A percentile compares a stretch with the other conserved stretches of the same genome.
These are phyloP conservation scores for Marmota flaviventris DNA, from an alignment of 2,113 vertebrate genomes.

Conservation along the genomic window DNA sequence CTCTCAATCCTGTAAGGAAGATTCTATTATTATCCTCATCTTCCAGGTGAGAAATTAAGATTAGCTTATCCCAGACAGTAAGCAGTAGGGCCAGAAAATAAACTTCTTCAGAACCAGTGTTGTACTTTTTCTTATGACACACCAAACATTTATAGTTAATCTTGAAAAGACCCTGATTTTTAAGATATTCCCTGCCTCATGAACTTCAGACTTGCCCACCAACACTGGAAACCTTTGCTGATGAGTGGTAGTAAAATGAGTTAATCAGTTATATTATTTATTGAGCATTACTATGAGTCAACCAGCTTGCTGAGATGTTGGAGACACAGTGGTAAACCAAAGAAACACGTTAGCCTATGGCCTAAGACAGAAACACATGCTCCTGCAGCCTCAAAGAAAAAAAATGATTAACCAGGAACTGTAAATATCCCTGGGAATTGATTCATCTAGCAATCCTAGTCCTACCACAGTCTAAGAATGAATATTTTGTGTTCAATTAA, in stretches of 20 bases:
- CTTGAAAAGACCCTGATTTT: not conserved
- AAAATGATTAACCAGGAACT: not conserved
- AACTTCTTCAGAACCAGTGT: not conserved
- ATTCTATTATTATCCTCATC: not conserved
- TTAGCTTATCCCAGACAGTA: not conserved
- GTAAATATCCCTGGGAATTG: not conserved
- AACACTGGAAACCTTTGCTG: not conserved
- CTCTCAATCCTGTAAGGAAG: not conserved
- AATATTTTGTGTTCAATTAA: not conserved
- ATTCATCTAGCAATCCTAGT: not conserved
- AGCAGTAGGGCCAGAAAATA: not conserved
- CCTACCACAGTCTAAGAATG: conserved; percentile 2
- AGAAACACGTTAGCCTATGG: not conserved
- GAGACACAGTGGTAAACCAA: not conserved
- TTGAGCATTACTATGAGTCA: not conserved
- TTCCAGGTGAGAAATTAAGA: not conserved
- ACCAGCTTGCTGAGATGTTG: not conserved
- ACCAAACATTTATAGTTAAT: not conserved
- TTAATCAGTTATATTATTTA: not conserved
- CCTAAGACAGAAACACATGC: not conserved
- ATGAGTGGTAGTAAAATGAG: not conserved
- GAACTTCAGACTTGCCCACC: not conserved
- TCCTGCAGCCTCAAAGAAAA: not conserved
- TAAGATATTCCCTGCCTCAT: not conserved
- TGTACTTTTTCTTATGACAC: not conserved